Evolutionary conservation across 2,888 invertebrate genomes (phyloP).

Genomic region (Lochmaea capreae): DNA sequence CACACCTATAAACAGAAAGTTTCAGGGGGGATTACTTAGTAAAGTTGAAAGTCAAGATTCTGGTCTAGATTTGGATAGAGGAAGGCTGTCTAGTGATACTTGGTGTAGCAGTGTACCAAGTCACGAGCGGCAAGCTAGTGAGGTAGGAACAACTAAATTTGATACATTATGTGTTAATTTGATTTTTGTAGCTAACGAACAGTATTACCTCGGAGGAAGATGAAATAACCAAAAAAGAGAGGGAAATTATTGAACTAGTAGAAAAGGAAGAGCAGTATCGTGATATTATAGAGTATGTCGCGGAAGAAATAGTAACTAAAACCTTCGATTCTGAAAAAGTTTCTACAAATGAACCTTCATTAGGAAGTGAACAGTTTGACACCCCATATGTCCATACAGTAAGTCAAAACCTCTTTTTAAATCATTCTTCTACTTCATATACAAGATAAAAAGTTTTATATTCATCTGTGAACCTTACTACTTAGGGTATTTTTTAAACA

Average conservation of each 20-base stretch:
- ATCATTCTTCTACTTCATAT: not conserved
- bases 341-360: constrained; percentile 49
- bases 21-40: constrained; percentile 57
- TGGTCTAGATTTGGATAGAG: constrained; percentile 77
- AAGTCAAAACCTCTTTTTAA: constrained; percentile 25
- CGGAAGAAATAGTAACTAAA: constrained; percentile 20
- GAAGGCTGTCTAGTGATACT: constrained; percentile 69
- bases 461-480: too few species aligned
- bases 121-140: constrained; percentile 85
- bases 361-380: constrained; percentile 57
- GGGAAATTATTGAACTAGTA: constrained; percentile 74
- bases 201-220: constrained; percentile 84
- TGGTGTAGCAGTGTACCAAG: constrained; percentile 67
- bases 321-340: constrained; percentile 37
- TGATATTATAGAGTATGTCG: constrained; percentile 59
- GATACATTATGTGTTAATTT: constrained; percentile 3
- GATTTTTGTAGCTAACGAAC: constrained; percentile 67
- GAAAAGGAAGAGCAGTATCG: constrained; percentile 74
- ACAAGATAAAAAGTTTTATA: not conserved
- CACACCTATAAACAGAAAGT: constrained; percentile 78
- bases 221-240: constrained; percentile 75
- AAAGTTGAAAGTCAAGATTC: constrained; percentile 79
- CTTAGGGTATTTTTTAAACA: too few species aligned
- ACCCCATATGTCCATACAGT: constrained; percentile 58
- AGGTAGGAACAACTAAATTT: constrained; percentile 38